Conservation (phyloP, 2,113 vertebrate species). For the Meriones unguiculatus region DNA sequence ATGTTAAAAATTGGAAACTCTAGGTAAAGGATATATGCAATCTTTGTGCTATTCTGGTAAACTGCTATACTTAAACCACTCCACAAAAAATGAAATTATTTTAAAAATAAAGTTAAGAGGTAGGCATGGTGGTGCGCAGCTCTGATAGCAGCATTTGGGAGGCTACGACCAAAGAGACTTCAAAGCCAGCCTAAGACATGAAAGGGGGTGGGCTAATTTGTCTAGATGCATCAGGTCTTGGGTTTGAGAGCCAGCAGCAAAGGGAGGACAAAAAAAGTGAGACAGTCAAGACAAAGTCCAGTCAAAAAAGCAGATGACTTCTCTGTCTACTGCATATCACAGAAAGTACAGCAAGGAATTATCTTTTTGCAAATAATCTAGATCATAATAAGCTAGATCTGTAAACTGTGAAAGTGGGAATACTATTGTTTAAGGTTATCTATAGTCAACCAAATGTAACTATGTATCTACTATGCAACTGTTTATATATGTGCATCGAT, state of each 20-base stretch:
- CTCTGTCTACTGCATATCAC: not conserved
- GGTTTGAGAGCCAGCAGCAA: not conserved
- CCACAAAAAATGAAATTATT: slow-evolving; percentile 47
- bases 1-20: slow-evolving; percentile 52
- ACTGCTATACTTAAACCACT: not conserved
- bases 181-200: not conserved
- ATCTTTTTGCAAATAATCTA: slow-evolving; percentile 50
- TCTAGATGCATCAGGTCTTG: not conserved
- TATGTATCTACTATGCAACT: not conserved
- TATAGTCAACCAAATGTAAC: slow-evolving; percentile 21
- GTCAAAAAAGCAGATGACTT: not conserved
- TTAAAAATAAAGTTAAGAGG: slow-evolving; percentile 21
- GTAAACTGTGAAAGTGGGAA: slow-evolving; percentile 35
- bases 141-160: not conserved
- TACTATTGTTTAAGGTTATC: slow-evolving; percentile 51
- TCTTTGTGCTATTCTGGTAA: slow-evolving; percentile 29
- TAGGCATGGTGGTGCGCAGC: not conserved
- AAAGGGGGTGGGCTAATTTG: not conserved
- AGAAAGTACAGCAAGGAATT: slow-evolving; percentile 27
- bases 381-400: not conserved
- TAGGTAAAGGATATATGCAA: slow-evolving; percentile 8
- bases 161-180: not conserved
- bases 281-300: not conserved
- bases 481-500: not conserved
- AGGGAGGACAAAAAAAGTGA: not conserved